phyloP scores from a whole-genome alignment of 2,113 vertebrate species.

The Motacilla tschutschensis region DNA sequence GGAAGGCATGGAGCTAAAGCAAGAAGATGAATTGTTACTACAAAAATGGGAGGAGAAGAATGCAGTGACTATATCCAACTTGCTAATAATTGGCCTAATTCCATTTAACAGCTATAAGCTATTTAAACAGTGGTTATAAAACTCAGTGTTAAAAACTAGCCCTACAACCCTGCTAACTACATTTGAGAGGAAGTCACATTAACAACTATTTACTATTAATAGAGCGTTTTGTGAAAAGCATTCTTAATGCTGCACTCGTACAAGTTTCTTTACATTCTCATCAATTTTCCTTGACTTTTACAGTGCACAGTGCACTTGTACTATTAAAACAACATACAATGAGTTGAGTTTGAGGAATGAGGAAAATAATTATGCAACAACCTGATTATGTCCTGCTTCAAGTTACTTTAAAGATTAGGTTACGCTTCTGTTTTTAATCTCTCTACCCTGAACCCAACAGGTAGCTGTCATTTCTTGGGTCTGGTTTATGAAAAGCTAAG shows the following conservation, averaged over 20 bases:
- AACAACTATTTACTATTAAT: neutral
- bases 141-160: neutral
- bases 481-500: neutral
- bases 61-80: neutral
- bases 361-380: conserved; percentile 30
- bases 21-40: neutral
- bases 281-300: neutral
- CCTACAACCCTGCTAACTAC: neutral
- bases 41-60: neutral
- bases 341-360: conserved; percentile 38
- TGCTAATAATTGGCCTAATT: neutral
- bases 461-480: neutral
- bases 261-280: neutral
- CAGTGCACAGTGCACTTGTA: neutral
- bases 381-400: neutral
- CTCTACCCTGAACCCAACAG: neutral
- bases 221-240: neutral
- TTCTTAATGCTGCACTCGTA: neutral
- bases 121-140: neutral
- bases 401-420: neutral
- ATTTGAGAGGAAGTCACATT: neutral
- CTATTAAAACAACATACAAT: neutral
- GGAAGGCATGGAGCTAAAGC: neutral
- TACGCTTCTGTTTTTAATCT: neutral
- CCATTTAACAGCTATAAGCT: neutral